phyloP scores from a whole-genome alignment of 2,797 vertebrate species.

The Coregonus suidteri region DNA sequence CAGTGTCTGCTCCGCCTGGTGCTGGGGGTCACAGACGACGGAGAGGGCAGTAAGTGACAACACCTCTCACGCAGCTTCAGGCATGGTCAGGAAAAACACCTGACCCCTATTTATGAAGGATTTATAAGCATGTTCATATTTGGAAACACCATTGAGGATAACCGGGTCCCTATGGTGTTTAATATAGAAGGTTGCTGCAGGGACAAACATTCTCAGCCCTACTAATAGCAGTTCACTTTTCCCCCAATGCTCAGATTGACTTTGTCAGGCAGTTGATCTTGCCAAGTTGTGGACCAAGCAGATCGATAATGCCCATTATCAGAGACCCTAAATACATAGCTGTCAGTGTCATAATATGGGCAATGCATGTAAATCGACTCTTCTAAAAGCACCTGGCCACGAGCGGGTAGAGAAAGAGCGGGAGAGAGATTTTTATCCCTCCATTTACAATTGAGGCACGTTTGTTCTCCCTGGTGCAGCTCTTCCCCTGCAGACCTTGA shows the following conservation, averaged over 20 bases:
- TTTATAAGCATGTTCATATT: neutral
- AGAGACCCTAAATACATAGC: neutral
- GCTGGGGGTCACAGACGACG: constrained; percentile 96
- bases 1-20: constrained; percentile 97
- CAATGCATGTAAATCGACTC: neutral
- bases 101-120: neutral
- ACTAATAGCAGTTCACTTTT: neutral
- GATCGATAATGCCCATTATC: constrained; percentile 16
- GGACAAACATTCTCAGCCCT: neutral
- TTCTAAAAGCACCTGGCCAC: neutral
- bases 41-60: constrained; percentile 94
- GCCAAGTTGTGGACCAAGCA: neutral
- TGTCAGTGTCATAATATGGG: constrained; percentile 16
- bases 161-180: neutral
- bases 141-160: neutral
- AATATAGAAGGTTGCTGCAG: neutral
- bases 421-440: neutral
- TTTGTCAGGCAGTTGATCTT: constrained; percentile 13
- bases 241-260: neutral
- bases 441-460: constrained; percentile 15
- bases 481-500: constrained; percentile 14
- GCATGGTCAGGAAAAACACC: neutral
- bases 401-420: neutral
- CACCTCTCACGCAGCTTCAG: constrained; percentile 2
- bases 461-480: constrained; percentile 2